These are phyloP conservation scores for Episyrphus balteatus DNA, from an alignment of 1,140 invertebrate genomes.

Conservation along the genomic window DNA sequence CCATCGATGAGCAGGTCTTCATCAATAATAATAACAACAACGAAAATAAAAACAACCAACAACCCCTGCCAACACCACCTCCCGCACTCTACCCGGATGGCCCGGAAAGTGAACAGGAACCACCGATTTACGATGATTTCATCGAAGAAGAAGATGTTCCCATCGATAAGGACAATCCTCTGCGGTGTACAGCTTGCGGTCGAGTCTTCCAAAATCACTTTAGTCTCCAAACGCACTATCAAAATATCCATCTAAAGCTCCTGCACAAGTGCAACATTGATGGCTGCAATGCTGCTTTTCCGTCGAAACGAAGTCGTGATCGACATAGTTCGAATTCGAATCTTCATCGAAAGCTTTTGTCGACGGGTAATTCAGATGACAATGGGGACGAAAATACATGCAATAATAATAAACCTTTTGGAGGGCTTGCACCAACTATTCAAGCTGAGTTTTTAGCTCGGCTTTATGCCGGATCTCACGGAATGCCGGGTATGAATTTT, in stretches of 20 bases:
- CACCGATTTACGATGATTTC: not conserved
- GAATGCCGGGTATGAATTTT: conserved; percentile 40
- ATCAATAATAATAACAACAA: conserved; percentile 6
- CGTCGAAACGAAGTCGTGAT: conserved; percentile 87
- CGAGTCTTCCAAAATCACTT: conserved; percentile 93
- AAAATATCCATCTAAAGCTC: conserved; percentile 89
- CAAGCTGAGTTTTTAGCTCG: conserved; percentile 74
- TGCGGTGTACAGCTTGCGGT: conserved; percentile 81
- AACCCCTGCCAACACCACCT: not conserved
- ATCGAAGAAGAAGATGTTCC: conserved; percentile 60
- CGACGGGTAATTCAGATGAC: conserved; percentile 50
- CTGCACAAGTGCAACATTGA: conserved; percentile 94
- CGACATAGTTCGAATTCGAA: conserved; percentile 87
- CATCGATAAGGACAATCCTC: conserved; percentile 59
- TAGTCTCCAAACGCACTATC: conserved; percentile 90
- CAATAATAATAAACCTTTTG: conserved; percentile 34
- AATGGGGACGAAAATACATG: conserved; percentile 9
- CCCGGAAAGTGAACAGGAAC: not conserved
- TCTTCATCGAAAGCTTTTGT: conserved; percentile 77
- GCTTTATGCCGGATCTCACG: conserved; percentile 60
- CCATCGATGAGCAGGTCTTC: conserved; percentile 14
- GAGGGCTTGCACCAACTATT: conserved; percentile 34
- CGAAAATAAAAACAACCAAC: not conserved
- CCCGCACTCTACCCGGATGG: not conserved
- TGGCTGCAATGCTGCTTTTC: conserved; percentile 91